Conservation (phyloP, 2,888 invertebrate species). For the Cartodere bifasciata region DNA sequence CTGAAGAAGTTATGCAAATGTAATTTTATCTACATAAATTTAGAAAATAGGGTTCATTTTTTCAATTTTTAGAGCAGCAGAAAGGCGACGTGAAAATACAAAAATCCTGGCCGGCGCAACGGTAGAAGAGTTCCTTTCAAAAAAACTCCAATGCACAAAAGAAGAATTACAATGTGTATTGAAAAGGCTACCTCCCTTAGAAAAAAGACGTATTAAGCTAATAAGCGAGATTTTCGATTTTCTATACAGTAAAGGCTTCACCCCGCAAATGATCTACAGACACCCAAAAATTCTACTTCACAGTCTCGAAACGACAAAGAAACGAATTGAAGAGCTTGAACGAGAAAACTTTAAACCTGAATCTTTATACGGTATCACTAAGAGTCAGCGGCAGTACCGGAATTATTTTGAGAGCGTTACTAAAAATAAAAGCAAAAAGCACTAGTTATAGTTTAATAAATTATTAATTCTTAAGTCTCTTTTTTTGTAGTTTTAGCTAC, state of each 20-base stretch:
- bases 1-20: conserved; percentile 28
- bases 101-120: conserved; percentile 31
- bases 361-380: conserved; percentile 28
- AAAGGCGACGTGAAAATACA: conserved; percentile 29
- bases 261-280: conserved; percentile 29
- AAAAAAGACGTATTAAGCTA: conserved; percentile 32
- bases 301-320: conserved; percentile 31
- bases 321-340: conserved; percentile 29
- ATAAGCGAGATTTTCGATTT: conserved; percentile 35
- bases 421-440: conserved; percentile 14
- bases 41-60: neutral
- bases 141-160: conserved; percentile 29
- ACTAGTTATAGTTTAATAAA: neutral
- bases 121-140: conserved; percentile 31
- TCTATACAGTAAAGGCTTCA: conserved; percentile 32
- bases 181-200: conserved; percentile 30
- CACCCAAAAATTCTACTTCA: conserved; percentile 35
- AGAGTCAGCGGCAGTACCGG: conserved; percentile 30
- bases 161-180: conserved; percentile 27
- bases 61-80: conserved; percentile 28
- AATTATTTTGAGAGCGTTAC: conserved; percentile 25
- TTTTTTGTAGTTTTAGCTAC: conserved; percentile 5
- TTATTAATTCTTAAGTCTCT: neutral
- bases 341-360: conserved; percentile 23
- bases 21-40: conserved; percentile 18